Conservation (phyloP, 2,113 vertebrate species). For the Brachyhypopomus occidentalis region DNA sequence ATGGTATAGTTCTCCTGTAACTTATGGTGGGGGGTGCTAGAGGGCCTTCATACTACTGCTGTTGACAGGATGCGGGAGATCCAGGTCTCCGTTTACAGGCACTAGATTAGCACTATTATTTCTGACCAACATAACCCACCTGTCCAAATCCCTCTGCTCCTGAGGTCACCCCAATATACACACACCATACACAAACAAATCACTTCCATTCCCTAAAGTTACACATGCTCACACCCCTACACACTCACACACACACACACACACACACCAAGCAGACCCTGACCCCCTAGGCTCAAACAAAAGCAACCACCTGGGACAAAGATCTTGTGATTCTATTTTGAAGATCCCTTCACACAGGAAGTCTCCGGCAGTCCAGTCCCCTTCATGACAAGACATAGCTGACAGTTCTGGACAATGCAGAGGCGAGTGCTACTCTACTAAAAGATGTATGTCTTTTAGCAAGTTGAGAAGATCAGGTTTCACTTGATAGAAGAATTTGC, state of each 20-base stretch:
- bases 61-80: conserved; percentile 43
- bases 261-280: conserved; percentile 2
- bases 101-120: conserved; percentile 61
- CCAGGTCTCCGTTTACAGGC: conserved; percentile 53
- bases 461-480: neutral
- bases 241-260: conserved; percentile 4
- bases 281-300: neutral
- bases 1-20: no score
- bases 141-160: conserved; percentile 56
- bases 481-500: neutral
- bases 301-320: conserved; percentile 17
- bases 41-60: conserved; percentile 23
- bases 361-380: neutral
- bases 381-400: neutral
- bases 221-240: neutral
- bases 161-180: conserved; percentile 44
- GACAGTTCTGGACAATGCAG: neutral
- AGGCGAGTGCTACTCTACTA: neutral
- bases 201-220: conserved; percentile 25
- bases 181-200: conserved; percentile 47
- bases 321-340: conserved; percentile 23
- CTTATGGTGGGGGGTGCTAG: neutral
- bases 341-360: neutral
- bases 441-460: neutral
- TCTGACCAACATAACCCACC: conserved; percentile 58